phyloP scores from a whole-genome alignment of 2,888 invertebrate species.

The Pollenia labialis region DNA sequence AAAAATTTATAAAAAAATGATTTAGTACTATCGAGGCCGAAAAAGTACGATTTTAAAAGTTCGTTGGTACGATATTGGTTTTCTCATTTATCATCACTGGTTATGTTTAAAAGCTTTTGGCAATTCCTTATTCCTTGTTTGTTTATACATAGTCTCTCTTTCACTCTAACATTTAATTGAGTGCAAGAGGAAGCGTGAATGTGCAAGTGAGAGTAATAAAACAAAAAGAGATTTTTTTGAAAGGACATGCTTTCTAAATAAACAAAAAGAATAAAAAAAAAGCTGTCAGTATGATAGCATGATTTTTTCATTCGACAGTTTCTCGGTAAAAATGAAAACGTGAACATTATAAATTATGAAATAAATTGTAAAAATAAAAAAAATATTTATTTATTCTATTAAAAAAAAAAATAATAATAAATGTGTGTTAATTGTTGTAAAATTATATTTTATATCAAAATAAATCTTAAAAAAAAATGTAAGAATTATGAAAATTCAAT shows the following conservation, averaged over 20 bases:
- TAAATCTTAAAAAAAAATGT: slow-evolving; percentile 26
- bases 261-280: slow-evolving; percentile 32
- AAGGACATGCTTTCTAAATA: slow-evolving; percentile 46
- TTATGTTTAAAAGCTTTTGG: slow-evolving; percentile 7
- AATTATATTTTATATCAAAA: slow-evolving; percentile 22
- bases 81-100: too few relatives aligned
- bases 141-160: slow-evolving; percentile 13
- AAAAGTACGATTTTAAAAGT: too few relatives aligned
- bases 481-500: slow-evolving; percentile 37
- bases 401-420: slow-evolving; percentile 7
- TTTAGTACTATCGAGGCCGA: too few relatives aligned
- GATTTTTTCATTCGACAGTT: slow-evolving; percentile 55
- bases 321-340: slow-evolving; percentile 68
- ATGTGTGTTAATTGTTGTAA: slow-evolving; percentile 15
- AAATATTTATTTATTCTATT: slow-evolving; percentile 23
- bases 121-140: background rate
- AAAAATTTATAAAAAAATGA: too few relatives aligned
- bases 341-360: slow-evolving; percentile 50
- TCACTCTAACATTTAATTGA: too few relatives aligned
- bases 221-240: slow-evolving; percentile 19
- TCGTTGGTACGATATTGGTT: too few relatives aligned
- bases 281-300: slow-evolving; percentile 51
- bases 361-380: slow-evolving; percentile 24
- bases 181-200: background rate
- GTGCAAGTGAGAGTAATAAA: slow-evolving; percentile 3